phyloP scores from a whole-genome alignment of 2,888 invertebrate species.

The Agonopterix alstromeriana region DNA sequence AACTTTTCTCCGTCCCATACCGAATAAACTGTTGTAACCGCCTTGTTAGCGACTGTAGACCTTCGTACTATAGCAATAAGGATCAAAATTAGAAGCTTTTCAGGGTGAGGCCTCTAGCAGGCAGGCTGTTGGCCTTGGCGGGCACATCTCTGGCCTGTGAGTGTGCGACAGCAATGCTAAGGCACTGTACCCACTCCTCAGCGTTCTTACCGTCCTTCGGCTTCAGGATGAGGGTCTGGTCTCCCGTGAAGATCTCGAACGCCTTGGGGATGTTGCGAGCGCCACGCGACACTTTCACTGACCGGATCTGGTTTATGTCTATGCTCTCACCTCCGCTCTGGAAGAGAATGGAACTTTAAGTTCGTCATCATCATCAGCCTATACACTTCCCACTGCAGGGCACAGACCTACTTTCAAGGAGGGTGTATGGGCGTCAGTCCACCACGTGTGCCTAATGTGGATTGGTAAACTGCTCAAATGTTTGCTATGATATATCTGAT shows the following conservation, averaged over 20 bases:
- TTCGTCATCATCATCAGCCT: too few species aligned
- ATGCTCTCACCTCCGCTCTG: constrained; percentile 91
- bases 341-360: constrained; percentile 14
- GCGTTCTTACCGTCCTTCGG: constrained; percentile 96
- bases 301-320: constrained; percentile 94
- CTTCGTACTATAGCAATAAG: too few species aligned
- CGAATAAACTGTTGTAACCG: too few species aligned
- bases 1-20: too few species aligned
- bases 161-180: constrained; percentile 94
- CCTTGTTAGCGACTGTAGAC: too few species aligned
- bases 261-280: constrained; percentile 96
- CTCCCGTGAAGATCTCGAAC: constrained; percentile 97
- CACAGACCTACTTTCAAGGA: too few species aligned
- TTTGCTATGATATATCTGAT: too few species aligned
- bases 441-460: too few species aligned
- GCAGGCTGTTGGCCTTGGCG: constrained; percentile 69
- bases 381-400: too few species aligned
- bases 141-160: constrained; percentile 81
- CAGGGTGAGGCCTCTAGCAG: constrained; percentile 65
- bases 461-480: too few species aligned
- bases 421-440: too few species aligned
- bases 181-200: constrained; percentile 97
- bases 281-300: constrained; percentile 94
- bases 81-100: constrained; percentile 50
- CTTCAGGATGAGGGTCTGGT: constrained; percentile 94